These are phyloP conservation scores for Protobothrops mucrosquamatus DNA, from an alignment of 2,113 vertebrate species.

Conservation along the genomic window DNA sequence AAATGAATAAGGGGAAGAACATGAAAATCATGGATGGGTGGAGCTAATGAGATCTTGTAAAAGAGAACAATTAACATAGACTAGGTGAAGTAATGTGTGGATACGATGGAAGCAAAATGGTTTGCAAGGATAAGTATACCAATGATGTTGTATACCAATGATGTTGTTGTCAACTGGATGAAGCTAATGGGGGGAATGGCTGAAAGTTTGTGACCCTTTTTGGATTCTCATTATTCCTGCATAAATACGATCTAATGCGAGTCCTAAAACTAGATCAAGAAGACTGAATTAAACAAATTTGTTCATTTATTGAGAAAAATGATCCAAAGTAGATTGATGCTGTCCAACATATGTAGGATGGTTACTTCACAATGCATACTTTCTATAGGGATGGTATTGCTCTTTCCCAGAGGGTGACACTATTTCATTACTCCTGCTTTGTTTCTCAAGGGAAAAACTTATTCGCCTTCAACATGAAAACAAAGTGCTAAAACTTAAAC, in stretches of 20 bases:
- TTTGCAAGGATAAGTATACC: not conserved
- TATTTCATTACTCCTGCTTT: slow-evolving; percentile 2
- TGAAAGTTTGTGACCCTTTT: not conserved
- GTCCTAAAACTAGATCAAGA: not conserved
- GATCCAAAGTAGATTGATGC: not conserved
- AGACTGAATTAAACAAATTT: not conserved
- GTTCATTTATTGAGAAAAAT: not conserved
- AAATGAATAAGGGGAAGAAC: not conserved
- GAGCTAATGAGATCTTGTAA: not conserved
- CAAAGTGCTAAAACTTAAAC: slow-evolving; percentile 94
- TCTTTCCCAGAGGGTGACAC: not conserved
- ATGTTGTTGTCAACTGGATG: not conserved
- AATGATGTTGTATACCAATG: no score
- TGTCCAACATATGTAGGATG: not conserved
- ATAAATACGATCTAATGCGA: not conserved
- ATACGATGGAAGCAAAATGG: not conserved
- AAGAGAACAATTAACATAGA: not conserved
- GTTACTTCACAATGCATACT: not conserved
- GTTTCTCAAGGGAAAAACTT: slow-evolving; percentile 81
- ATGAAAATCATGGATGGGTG: not conserved
- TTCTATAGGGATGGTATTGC: not conserved
- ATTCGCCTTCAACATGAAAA: slow-evolving; percentile 98
- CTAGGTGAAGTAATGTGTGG: not conserved
- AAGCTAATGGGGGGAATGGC: not conserved
- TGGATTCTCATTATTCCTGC: not conserved